Percentiles rank a stretch among this genome's conserved stretches.
phyloP scores from a whole-genome alignment of 30 jellyfish, hydroid and myxozoan species.

The Pelagia noctiluca region DNA sequence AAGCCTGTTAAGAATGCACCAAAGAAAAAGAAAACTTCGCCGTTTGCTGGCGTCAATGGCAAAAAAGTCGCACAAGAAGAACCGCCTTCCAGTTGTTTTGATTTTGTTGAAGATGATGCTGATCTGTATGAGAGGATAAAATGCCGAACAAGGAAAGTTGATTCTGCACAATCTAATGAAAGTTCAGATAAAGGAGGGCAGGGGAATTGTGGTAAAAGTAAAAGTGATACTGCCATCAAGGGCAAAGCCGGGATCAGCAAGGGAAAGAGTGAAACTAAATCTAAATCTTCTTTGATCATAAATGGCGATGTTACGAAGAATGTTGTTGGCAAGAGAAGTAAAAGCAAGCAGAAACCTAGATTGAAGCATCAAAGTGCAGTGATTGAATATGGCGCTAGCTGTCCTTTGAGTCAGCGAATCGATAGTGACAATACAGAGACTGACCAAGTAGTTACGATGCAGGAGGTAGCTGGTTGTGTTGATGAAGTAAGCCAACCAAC shows the following conservation, averaged over 20 bases:
- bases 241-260: neutral
- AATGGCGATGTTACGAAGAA: neutral
- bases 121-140: neutral
- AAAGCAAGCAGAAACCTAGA: neutral
- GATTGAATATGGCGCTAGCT: neutral
- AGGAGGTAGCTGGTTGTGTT: too few relatives aligned
- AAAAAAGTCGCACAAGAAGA: neutral
- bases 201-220: too few relatives aligned
- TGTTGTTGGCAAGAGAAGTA: neutral
- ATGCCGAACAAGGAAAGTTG: neutral
- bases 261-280: neutral
- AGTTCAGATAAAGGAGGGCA: neutral
- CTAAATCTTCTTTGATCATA: neutral
- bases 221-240: neutral
- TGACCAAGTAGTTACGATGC: too few relatives aligned
- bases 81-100: neutral
- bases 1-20: too few relatives aligned
- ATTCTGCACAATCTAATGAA: neutral
- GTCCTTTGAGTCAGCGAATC: neutral
- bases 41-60: neutral
- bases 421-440: constrained; percentile 9
- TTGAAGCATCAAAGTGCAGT: neutral
- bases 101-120: neutral
- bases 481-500: too few relatives aligned
- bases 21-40: neutral